Conservation (phyloP, 2,888 invertebrate genomes). For the Yponomeuta evonymella region DNA sequence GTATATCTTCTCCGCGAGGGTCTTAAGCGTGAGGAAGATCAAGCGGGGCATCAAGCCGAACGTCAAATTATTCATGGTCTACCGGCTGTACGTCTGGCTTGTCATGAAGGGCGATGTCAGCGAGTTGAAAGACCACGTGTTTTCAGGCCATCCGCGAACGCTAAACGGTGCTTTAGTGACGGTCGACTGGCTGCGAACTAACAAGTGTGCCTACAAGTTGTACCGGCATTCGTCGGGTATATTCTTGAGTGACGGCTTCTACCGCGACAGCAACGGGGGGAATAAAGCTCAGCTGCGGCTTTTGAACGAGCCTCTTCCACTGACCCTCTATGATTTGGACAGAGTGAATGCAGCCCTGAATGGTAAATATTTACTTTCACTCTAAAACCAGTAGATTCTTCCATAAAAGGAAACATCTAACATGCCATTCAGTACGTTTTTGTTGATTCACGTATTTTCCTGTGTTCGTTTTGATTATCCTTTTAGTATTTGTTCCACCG, state of each 20-base stretch:
- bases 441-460: neutral
- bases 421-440: neutral
- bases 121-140: constrained; percentile 58
- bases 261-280: constrained; percentile 47
- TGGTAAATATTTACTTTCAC: constrained; percentile 55
- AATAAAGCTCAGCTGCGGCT: constrained; percentile 56
- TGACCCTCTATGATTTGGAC: constrained; percentile 70
- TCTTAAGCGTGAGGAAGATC: constrained; percentile 68
- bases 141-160: constrained; percentile 56
- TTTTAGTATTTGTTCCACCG: neutral
- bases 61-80: constrained; percentile 63
- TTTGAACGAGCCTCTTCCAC: constrained; percentile 68
- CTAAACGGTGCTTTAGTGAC: constrained; percentile 67
- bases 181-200: constrained; percentile 66
- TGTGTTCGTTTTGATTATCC: neutral
- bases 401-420: neutral
- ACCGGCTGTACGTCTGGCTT: constrained; percentile 61
- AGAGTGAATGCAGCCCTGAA: constrained; percentile 71
- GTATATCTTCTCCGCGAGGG: constrained; percentile 71
- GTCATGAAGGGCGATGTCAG: constrained; percentile 66
- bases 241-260: constrained; percentile 67
- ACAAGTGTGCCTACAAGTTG: constrained; percentile 66
- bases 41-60: constrained; percentile 55
- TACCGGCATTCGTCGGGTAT: constrained; percentile 70
- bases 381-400: neutral